phyloP scores from a whole-genome alignment of 1,140 invertebrate species.

The Drosophila pseudoananassae region DNA sequence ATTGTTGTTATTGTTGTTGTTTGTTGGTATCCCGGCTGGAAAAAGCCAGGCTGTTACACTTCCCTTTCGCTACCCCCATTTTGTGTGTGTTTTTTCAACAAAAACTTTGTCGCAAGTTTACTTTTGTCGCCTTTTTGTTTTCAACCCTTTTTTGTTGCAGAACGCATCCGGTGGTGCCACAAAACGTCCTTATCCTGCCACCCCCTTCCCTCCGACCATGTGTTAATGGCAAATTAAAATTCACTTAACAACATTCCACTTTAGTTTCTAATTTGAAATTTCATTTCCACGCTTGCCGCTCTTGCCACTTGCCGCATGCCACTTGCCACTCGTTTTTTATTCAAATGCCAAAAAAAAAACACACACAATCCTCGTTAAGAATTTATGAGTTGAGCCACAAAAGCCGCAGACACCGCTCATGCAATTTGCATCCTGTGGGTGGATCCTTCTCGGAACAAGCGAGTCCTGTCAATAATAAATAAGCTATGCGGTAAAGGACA shows the following conservation, averaged over 20 bases:
- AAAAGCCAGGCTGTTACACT: constrained; percentile 45
- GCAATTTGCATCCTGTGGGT: constrained; percentile 66
- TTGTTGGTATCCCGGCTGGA: constrained; percentile 8
- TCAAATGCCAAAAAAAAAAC: constrained; percentile 35
- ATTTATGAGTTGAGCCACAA: constrained; percentile 64
- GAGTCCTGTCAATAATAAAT: constrained; percentile 68
- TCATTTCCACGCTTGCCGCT: constrained; percentile 32
- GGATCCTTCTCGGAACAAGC: neutral
- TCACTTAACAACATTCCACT: constrained; percentile 72
- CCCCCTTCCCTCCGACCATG: constrained; percentile 2
- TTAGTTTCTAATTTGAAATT: constrained; percentile 71
- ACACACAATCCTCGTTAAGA: constrained; percentile 64
- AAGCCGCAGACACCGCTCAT: constrained; percentile 70
- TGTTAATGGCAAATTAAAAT: constrained; percentile 78
- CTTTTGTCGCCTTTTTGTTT: constrained; percentile 49
- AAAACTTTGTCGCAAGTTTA: constrained; percentile 67
- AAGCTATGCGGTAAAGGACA: constrained; percentile 52
- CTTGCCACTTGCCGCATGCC: neutral
- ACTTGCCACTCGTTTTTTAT: constrained; percentile 25
- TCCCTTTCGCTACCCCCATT: constrained; percentile 9
- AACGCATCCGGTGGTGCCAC: constrained; percentile 31
- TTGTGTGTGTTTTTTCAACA: constrained; percentile 10
- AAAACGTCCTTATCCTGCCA: no score
- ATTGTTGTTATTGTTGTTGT: constrained; percentile 2
- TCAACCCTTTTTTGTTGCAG: constrained; percentile 50